Conservation (phyloP, 30 jellyfish, hydroid and myxozoan genomes). For the Cassiopea andromeda region DNA sequence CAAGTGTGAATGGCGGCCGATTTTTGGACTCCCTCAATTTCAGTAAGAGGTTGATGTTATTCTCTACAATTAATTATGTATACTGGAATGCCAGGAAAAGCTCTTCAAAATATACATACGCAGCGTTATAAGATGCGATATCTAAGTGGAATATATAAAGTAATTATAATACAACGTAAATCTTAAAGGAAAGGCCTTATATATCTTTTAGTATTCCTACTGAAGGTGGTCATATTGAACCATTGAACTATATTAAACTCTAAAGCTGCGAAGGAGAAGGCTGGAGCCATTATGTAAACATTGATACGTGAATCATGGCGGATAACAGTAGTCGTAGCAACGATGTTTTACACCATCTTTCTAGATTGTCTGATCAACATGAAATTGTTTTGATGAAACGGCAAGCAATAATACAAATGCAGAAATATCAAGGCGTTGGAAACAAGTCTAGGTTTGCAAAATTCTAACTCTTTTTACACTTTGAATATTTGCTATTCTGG, state of each 20-base stretch:
- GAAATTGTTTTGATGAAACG: slow-evolving; percentile 19
- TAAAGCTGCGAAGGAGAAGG: neutral
- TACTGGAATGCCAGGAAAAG: no score
- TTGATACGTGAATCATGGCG: slow-evolving; percentile 11
- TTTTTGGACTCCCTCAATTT: neutral
- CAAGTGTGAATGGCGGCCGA: neutral
- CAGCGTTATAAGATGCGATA: no score
- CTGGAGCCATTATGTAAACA: neutral
- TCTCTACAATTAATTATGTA: no score
- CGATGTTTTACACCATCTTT: slow-evolving; percentile 1
- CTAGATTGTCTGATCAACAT: slow-evolving; percentile 26
- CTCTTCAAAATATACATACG: no score
- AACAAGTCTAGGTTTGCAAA: slow-evolving; percentile 15
- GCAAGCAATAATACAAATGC: slow-evolving; percentile 31
- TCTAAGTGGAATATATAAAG: no score
- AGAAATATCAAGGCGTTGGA: slow-evolving; percentile 1
- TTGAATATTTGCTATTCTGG: no score
- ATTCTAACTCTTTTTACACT: neutral
- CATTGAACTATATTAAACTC: neutral
- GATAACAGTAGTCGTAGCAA: neutral
- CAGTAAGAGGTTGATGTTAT: neutral
- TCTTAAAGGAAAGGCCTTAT: no score
- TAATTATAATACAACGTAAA: no score
- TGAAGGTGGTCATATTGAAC: neutral
- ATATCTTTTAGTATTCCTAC: no score